Percentiles rank a stretch among this genome's conserved stretches.
phyloP scores from a whole-genome alignment of 2,888 invertebrate species.

The Diplolepis rosae region DNA sequence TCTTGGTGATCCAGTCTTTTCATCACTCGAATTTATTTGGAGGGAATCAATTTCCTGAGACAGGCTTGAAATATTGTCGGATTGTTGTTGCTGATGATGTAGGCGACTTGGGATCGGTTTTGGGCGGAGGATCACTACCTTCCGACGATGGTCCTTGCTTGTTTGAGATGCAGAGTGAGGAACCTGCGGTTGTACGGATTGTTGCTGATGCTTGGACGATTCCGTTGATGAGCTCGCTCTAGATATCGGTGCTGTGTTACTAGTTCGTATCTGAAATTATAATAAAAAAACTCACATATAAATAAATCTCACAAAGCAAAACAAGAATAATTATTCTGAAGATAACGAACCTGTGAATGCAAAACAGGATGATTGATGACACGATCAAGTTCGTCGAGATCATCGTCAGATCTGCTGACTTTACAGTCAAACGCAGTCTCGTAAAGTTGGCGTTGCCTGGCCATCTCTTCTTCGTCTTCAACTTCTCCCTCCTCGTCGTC shows the following conservation, averaged over 20 bases:
- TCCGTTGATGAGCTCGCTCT: conserved; percentile 67
- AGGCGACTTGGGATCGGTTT: conserved; percentile 78
- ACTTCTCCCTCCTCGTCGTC: conserved; percentile 76
- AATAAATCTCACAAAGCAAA: neutral
- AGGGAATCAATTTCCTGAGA: conserved; percentile 71
- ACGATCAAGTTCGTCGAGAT: conserved; percentile 87
- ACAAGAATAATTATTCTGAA: neutral
- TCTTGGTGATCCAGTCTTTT: conserved; percentile 69
- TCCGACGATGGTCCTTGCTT: conserved; percentile 73
- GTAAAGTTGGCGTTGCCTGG: conserved; percentile 84
- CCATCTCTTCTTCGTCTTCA: conserved; percentile 76
- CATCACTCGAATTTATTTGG: conserved; percentile 69
- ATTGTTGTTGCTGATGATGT: conserved; percentile 62
- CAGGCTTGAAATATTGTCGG: conserved; percentile 64
- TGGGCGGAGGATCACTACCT: conserved; percentile 73
- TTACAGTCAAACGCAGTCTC: conserved; percentile 94
- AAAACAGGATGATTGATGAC: conserved; percentile 87
- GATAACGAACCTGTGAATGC: conserved; percentile 58
- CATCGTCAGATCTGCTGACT: conserved; percentile 86
- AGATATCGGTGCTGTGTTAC: conserved; percentile 55
- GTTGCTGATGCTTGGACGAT: conserved; percentile 57
- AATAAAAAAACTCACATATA: neutral
- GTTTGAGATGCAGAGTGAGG: conserved; percentile 53
- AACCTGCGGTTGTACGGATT: conserved; percentile 48
- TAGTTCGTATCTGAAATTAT: conserved; percentile 42